These are phyloP conservation scores for Panzeria rudis DNA, from an alignment of 2,888 invertebrate genomes.

Conservation along the genomic window DNA sequence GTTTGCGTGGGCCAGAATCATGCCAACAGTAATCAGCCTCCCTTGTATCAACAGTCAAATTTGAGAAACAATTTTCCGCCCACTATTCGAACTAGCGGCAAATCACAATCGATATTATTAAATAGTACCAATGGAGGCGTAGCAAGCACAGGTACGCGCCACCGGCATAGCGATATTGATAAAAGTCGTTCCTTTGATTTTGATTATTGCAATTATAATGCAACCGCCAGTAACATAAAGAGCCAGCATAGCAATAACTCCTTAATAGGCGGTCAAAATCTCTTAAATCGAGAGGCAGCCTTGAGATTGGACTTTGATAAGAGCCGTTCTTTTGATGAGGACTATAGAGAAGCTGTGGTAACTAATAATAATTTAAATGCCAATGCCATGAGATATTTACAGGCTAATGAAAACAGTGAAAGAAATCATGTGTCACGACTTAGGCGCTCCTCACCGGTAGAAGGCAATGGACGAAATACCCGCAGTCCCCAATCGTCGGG, in stretches of 20 bases:
- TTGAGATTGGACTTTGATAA: conserved; percentile 82
- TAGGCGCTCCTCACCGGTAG: conserved; percentile 79
- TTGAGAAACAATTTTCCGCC: conserved; percentile 78
- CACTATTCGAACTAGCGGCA: conserved; percentile 78
- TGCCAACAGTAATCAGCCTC: conserved; percentile 74
- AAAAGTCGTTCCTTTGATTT: conserved; percentile 83
- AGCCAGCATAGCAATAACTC: conserved; percentile 62
- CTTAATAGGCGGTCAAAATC: conserved; percentile 39
- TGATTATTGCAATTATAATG: conserved; percentile 81
- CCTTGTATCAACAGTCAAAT: conserved; percentile 75
- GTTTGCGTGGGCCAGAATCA: conserved; percentile 77
- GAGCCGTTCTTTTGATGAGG: conserved; percentile 83
- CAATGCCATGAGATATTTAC: conserved; percentile 74
- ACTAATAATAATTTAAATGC: conserved; percentile 73
- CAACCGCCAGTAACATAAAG: conserved; percentile 53
- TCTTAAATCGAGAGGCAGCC: conserved; percentile 57
- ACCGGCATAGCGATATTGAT: conserved; percentile 79
- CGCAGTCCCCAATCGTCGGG: conserved; percentile 82
- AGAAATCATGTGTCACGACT: conserved; percentile 68
- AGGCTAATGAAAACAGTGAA: conserved; percentile 66
- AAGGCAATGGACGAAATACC: conserved; percentile 75
- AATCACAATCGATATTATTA: conserved; percentile 75
- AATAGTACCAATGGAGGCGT: conserved; percentile 70
- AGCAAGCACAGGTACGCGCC: conserved; percentile 51
- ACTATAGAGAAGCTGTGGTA: conserved; percentile 79